phyloP scores from a whole-genome alignment of 2,113 vertebrate genomes.

The Chlamydotis undulata region DNA sequence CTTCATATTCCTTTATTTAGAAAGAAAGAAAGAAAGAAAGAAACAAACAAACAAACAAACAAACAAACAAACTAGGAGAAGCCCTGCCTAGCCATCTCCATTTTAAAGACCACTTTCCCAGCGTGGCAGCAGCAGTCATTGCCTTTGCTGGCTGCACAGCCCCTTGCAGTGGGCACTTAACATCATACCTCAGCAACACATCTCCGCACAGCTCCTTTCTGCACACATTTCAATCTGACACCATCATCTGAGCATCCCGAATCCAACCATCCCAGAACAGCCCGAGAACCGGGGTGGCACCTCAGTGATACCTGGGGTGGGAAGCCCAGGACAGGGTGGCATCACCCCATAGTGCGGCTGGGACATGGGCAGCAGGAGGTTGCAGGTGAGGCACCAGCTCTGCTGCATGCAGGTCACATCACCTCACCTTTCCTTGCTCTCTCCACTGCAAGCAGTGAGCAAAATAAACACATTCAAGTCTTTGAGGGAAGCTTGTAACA shows the following conservation, averaged over 20 bases:
- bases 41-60: too few relatives aligned
- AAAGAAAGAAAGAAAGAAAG: neutral
- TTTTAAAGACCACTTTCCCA: neutral
- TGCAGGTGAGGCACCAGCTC: neutral
- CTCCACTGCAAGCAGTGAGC: neutral
- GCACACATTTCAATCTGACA: accelerated
- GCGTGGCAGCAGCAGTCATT: neutral
- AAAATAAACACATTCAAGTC: neutral
- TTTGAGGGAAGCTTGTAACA: neutral
- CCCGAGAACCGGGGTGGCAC: accelerated
- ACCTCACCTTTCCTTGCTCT: neutral
- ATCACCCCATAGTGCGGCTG: accelerated
- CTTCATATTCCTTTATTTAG: neutral
- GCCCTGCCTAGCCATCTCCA: neutral
- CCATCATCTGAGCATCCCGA: accelerated
- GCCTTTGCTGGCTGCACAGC: neutral
- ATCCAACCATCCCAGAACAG: neutral
- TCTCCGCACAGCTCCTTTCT: neutral
- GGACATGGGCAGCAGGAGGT: accelerated
- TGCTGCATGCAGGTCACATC: neutral
- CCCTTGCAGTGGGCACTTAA: neutral
- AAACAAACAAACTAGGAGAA: neutral
- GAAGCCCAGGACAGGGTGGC: neutral
- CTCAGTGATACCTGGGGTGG: too few relatives aligned
- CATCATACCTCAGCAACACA: accelerated